These are phyloP conservation scores for Tenthredo amoena DNA, from an alignment of 2,888 invertebrate species.

Conservation along the genomic window DNA sequence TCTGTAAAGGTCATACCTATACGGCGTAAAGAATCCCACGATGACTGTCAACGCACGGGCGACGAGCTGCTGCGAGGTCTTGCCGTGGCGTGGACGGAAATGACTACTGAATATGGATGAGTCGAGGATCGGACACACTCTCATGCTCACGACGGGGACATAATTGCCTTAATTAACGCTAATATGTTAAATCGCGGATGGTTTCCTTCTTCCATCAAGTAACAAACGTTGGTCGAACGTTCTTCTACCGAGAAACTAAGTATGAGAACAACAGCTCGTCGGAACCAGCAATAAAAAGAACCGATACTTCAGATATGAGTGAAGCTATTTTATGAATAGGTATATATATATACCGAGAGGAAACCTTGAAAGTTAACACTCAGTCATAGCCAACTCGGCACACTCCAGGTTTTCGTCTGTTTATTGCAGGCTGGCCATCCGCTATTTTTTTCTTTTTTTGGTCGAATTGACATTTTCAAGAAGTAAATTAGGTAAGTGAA, in stretches of 20 bases:
- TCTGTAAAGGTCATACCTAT: constrained; percentile 52
- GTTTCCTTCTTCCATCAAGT: constrained; percentile 73
- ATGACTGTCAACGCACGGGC: constrained; percentile 62
- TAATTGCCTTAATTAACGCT: constrained; percentile 78
- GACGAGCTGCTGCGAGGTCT: constrained; percentile 32
- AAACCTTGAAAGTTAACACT: no score
- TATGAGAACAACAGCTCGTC: neutral
- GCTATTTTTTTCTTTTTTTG: no score
- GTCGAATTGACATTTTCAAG: no score
- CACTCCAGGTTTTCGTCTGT: no score
- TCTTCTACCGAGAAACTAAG: constrained; percentile 6
- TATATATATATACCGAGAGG: no score
- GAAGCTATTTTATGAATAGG: neutral
- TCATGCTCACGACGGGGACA: constrained; percentile 76
- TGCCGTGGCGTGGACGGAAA: constrained; percentile 66
- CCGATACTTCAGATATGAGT: constrained; percentile 9
- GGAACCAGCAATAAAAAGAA: neutral
- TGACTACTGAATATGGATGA: constrained; percentile 77
- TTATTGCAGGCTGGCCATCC: no score
- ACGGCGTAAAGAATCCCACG: constrained; percentile 66
- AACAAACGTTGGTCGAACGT: constrained; percentile 21
- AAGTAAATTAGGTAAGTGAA: no score
- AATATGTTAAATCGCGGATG: constrained; percentile 77
- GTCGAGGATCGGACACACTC: constrained; percentile 75
- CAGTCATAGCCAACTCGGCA: no score